Conservation (phyloP, 2,888 invertebrate species). For the Eristalinus sepulchralis region DNA sequence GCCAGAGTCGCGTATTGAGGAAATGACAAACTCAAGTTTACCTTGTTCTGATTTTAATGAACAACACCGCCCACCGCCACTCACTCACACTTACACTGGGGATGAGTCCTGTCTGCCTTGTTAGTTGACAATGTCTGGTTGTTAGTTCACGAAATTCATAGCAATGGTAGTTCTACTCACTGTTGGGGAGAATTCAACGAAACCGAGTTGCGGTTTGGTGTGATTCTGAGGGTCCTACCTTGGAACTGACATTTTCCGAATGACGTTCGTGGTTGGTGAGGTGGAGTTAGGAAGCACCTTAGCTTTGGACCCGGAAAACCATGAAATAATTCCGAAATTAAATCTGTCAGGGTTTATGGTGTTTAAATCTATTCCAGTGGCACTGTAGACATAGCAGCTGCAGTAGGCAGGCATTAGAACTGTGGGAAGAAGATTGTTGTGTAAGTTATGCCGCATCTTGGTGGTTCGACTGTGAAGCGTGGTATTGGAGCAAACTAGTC, state of each 20-base stretch:
- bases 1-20: background rate
- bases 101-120: slow-evolving; percentile 14
- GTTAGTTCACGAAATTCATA: slow-evolving; percentile 22
- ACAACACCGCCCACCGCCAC: background rate
- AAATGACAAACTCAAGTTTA: background rate
- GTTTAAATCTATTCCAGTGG: background rate
- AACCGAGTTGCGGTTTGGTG: background rate
- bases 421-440: too few relatives aligned
- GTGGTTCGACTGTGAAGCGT: too few relatives aligned
- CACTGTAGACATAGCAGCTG: too few relatives aligned
- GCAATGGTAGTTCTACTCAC: background rate
- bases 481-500: background rate
- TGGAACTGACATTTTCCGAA: background rate
- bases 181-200: background rate
- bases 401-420: too few relatives aligned
- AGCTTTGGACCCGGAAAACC: background rate
- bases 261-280: background rate
- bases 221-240: background rate
- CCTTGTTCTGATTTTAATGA: background rate
- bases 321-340: background rate
- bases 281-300: background rate
- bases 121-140: slow-evolving; percentile 59
- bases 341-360: background rate
- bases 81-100: background rate
- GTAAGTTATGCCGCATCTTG: too few relatives aligned